Evolutionary conservation across 2,888 invertebrate genomes (phyloP).

Genomic region (Thymelicus lineola): DNA sequence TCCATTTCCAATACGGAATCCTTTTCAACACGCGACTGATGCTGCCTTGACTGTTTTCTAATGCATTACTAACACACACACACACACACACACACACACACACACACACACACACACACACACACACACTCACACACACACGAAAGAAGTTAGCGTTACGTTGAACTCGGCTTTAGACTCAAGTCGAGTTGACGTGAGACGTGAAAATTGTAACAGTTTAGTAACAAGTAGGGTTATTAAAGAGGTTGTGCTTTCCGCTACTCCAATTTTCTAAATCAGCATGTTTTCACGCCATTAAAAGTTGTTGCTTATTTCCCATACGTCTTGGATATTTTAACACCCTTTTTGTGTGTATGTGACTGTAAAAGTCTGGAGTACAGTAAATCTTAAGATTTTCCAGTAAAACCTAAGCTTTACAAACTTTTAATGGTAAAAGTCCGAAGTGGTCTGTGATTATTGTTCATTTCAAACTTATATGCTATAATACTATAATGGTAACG

Average conservation of each 20-base stretch:
- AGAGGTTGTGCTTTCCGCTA: slow-evolving; percentile 3
- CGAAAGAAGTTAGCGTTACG: slow-evolving; percentile 6
- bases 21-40: no score
- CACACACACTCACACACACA: background rate
- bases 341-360: no score
- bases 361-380: no score
- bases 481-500: no score
- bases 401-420: no score
- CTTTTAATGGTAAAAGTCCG: no score
- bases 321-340: background rate
- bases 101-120: no score
- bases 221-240: slow-evolving; percentile 16
- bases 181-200: slow-evolving; percentile 20
- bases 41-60: no score
- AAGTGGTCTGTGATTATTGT: no score
- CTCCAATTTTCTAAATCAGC: slow-evolving; percentile 6
- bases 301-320: slow-evolving; percentile 2
- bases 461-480: no score
- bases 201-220: slow-evolving; percentile 23
- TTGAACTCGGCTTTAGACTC: background rate
- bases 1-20: no score
- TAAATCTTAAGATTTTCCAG: background rate
- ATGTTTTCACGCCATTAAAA: slow-evolving; percentile 15
- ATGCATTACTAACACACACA: no score
- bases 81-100: background rate